Percentiles rank a stretch among this genome's conserved stretches.
Evolutionary conservation across 2,113 vertebrate species (phyloP).

Genomic region (Ciconia stormi): DNA sequence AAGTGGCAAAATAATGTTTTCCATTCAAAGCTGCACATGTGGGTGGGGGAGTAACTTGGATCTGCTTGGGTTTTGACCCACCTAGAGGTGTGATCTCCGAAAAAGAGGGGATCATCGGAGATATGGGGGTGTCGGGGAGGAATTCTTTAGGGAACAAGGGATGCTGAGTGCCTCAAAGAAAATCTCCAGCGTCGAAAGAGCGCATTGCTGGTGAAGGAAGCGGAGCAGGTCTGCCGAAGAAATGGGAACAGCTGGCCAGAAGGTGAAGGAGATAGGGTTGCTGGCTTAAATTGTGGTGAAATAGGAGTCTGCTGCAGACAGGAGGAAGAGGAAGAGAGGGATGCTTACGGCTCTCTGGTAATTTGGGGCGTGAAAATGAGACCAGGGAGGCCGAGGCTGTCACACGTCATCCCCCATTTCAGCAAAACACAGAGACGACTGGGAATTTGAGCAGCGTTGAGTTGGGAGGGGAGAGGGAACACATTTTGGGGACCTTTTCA

Average conservation of each 20-base stretch:
- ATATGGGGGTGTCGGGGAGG: neutral
- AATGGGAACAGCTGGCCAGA: neutral
- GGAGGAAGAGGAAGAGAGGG: neutral
- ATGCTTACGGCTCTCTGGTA: neutral
- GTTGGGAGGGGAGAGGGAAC: neutral
- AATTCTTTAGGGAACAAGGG: neutral
- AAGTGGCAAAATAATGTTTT: neutral
- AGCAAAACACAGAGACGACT: accelerated
- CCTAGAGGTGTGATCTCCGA: accelerated
- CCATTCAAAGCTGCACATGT: accelerated
- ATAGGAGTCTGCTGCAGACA: too few relatives aligned
- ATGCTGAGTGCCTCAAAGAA: accelerated
- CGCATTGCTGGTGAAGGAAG: too few relatives aligned
- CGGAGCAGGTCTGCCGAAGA: neutral
- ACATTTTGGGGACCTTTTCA: neutral
- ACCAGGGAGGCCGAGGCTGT: neutral
- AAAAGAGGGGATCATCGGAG: accelerated
- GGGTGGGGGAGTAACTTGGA: too few relatives aligned
- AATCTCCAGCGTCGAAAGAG: accelerated
- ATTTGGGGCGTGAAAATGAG: neutral
- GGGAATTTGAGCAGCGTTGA: too few relatives aligned
- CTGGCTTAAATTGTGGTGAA: neutral
- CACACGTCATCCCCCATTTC: accelerated
- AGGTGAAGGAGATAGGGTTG: neutral
- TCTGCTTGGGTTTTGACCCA: too few relatives aligned